phyloP scores from a whole-genome alignment of 2,113 vertebrate species.

The Oryctolagus cuniculus region DNA sequence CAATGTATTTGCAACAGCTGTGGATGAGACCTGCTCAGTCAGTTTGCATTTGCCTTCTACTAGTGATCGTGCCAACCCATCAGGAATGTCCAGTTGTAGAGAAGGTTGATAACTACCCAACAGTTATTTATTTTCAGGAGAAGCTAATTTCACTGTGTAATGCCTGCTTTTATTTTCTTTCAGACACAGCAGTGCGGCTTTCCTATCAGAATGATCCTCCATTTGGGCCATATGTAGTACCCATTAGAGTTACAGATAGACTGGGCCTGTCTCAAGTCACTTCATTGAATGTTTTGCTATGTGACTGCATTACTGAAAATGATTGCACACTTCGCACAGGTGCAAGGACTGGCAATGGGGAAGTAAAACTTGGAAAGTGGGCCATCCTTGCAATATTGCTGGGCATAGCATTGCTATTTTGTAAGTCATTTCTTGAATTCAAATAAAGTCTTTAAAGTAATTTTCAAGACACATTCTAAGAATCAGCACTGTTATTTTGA shows the following conservation, averaged over 20 bases:
- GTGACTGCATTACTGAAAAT: constrained; percentile 86
- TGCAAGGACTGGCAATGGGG: background rate
- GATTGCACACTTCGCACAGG: constrained; percentile 43
- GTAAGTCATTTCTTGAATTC: constrained; percentile 88
- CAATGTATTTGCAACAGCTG: background rate
- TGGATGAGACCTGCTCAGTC: no score
- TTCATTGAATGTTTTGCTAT: constrained; percentile 81
- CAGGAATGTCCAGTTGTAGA: background rate
- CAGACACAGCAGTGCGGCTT: constrained; percentile 88
- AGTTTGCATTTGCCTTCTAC: background rate
- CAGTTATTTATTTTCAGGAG: background rate
- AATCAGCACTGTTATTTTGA: background rate
- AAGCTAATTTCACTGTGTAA: background rate
- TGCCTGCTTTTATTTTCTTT: background rate
- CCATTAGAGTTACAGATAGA: constrained; percentile 88
- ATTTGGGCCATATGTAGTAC: constrained; percentile 84
- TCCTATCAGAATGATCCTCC: constrained; percentile 81
- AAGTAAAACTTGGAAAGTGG: constrained; percentile 88
- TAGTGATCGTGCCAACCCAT: background rate
- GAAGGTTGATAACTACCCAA: background rate
- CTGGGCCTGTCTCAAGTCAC: constrained; percentile 83
- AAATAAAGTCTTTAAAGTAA: background rate
- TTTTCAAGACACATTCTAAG: background rate
- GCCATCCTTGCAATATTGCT: constrained; percentile 92
- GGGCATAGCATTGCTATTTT: constrained; percentile 90